Evolutionary conservation across 2,113 vertebrate species (phyloP), one percentile per base, ranked within the genome.

Genomic region (Lynx canadensis): DNA sequence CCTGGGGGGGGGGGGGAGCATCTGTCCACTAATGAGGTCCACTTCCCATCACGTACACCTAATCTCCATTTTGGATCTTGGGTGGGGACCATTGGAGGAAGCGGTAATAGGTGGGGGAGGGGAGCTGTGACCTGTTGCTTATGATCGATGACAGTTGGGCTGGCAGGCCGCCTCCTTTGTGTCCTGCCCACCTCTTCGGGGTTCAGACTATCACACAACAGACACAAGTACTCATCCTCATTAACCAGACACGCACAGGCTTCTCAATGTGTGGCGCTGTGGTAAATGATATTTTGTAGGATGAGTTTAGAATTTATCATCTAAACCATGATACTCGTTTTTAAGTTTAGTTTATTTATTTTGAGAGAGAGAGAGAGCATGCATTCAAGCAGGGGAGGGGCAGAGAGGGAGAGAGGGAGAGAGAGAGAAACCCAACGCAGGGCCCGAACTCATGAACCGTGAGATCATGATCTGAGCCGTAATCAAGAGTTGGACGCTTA

Each of bases 41-140:
- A 0, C 23, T 3, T 86, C n/a, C 69, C 12, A 10, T 31, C 57
- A 10, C 3, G 0, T 29, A 8, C 18, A 15, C 65, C 41, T 71
- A 18, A 15, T 79, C n/a, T 23, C 19, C 9, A 19, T 8, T 27
- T 73, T 15, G 23, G 36, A 14, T 29, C 83, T n/a, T 41, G n/a
- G 38, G 31, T 25, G 27, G 73, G 45, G 33, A 36, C 63, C 5
- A 3, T 68, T 57, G 50, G 38, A 68, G 33, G 1, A 78, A 13
- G 13, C 41, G 50, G 48, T 1, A 14, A 10, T 1, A 78, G 25
- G 33, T 41, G 14, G 10, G 19, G 21, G 3, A 27, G 33, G 48
- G 38, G 12, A 5, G 2, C 3, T 38, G 3, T 36, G 55, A 36
- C 50, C 48, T 52, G 14, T 33, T 52, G 27, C 41, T 84, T 68